Conservation (phyloP, 2,797 vertebrate genomes). For the Phyllotis vaccarum region DNA sequence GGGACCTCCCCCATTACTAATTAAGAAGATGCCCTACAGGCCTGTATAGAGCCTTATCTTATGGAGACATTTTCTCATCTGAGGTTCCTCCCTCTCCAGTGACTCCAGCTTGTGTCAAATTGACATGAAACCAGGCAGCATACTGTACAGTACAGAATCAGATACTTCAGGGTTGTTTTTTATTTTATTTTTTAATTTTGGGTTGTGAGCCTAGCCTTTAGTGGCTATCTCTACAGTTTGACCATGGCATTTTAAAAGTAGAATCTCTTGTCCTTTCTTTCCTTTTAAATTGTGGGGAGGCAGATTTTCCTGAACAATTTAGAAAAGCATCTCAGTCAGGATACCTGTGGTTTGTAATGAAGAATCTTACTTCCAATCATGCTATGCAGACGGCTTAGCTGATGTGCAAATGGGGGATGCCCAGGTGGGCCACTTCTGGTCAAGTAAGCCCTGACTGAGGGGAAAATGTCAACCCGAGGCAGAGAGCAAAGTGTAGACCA, state of each 20-base stretch:
- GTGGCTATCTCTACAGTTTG: not conserved
- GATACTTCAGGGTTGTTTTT: not conserved
- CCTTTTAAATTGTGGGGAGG: not conserved
- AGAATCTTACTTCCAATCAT: not conserved
- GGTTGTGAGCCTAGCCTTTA: not conserved
- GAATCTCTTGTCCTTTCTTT: not conserved
- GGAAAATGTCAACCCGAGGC: not conserved
- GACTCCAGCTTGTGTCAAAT: not conserved
- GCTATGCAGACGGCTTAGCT: not conserved
- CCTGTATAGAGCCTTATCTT: not conserved
- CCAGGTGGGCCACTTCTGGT: not conserved
- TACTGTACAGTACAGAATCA: not conserved
- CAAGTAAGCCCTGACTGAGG: not conserved
- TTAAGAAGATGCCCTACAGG: not conserved
- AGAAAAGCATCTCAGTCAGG: not conserved
- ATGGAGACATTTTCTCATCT: not conserved
- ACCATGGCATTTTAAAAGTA: not conserved
- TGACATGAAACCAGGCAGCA: not conserved
- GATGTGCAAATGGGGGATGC: not conserved
- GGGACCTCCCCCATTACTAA: not conserved
- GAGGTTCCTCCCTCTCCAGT: not conserved
- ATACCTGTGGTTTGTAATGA: not conserved
- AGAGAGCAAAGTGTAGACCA: not conserved
- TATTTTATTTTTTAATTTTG: not conserved
- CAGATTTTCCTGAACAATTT: not conserved